Evolutionary conservation across 2,888 invertebrate species (phyloP).

Genomic region (Tinea trinotella): DNA sequence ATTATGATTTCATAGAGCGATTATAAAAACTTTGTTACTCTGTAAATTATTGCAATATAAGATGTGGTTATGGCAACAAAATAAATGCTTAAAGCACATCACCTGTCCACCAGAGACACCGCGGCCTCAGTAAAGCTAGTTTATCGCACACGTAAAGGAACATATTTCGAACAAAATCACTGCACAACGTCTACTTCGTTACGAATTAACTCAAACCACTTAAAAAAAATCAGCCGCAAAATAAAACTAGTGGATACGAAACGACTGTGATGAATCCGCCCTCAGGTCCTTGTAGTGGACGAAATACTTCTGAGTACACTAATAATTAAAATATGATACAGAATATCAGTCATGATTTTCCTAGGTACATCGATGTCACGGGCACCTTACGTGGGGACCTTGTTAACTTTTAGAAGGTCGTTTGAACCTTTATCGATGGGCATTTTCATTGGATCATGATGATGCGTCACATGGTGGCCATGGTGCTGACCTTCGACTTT

Average conservation of each 20-base stretch:
- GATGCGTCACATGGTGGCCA: slow-evolving; percentile 79
- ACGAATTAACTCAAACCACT: slow-evolving; percentile 39
- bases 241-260: slow-evolving; percentile 69
- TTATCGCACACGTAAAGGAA: slow-evolving; percentile 65
- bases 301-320: slow-evolving; percentile 63
- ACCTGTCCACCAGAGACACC: slow-evolving; percentile 63
- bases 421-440: slow-evolving; percentile 81
- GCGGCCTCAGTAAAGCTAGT: slow-evolving; percentile 40
- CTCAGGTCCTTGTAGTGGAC: slow-evolving; percentile 55
- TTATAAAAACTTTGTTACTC: slow-evolving; percentile 60
- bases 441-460: slow-evolving; percentile 81
- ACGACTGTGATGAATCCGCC: slow-evolving; percentile 49
- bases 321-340: slow-evolving; percentile 52
- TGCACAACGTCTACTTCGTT: slow-evolving; percentile 38
- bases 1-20: slow-evolving; percentile 61
- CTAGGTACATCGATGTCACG: slow-evolving; percentile 36
- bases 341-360: slow-evolving; percentile 61
- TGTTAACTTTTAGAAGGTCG: slow-evolving; percentile 84
- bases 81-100: slow-evolving; percentile 74
- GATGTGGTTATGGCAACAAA: slow-evolving; percentile 73
- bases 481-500: slow-evolving; percentile 82
- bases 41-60: slow-evolving; percentile 72
- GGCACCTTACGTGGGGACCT: slow-evolving; percentile 81
- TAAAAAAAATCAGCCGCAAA: slow-evolving; percentile 47
- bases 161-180: slow-evolving; percentile 60